Conservation (phyloP, 2,888 invertebrate species). For the Carabus problematicus region DNA sequence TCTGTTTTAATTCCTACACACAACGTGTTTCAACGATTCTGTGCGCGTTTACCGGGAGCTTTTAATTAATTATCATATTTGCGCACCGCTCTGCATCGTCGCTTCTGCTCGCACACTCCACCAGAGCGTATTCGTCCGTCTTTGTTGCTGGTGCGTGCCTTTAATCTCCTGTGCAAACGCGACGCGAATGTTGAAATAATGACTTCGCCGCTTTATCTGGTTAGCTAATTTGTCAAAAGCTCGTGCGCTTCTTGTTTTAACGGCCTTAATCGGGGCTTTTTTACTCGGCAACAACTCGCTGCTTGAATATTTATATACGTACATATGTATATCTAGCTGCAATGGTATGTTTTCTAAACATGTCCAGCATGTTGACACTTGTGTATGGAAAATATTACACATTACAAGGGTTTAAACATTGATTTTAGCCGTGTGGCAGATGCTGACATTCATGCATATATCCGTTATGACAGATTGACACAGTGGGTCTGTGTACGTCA, state of each 20-base stretch:
- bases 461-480: too few species aligned
- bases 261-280: constrained; percentile 15
- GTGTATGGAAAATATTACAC: too few species aligned
- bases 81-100: constrained; percentile 1
- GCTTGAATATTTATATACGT: constrained; percentile 1
- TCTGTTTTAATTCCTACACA: neutral
- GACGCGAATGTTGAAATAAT: constrained; percentile 13
- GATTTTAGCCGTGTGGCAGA: neutral
- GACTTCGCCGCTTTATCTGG: constrained; percentile 25
- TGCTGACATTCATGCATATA: too few species aligned
- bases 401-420: too few species aligned
- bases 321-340: neutral
- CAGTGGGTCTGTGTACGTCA: neutral
- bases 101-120: constrained; percentile 10
- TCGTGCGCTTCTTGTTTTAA: constrained; percentile 8
- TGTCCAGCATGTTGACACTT: too few species aligned
- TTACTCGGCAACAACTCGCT: neutral
- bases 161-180: constrained; percentile 25
- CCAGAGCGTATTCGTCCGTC: neutral
- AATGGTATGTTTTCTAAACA: too few species aligned
- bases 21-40: constrained; percentile 17
- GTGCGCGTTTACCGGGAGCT: constrained; percentile 26
- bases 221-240: constrained; percentile 34
- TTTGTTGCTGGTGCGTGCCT: constrained; percentile 10
- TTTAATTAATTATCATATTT: constrained; percentile 39